Evolutionary conservation across 2,113 vertebrate species (phyloP).

Genomic region (Xenopus tropicalis): DNA sequence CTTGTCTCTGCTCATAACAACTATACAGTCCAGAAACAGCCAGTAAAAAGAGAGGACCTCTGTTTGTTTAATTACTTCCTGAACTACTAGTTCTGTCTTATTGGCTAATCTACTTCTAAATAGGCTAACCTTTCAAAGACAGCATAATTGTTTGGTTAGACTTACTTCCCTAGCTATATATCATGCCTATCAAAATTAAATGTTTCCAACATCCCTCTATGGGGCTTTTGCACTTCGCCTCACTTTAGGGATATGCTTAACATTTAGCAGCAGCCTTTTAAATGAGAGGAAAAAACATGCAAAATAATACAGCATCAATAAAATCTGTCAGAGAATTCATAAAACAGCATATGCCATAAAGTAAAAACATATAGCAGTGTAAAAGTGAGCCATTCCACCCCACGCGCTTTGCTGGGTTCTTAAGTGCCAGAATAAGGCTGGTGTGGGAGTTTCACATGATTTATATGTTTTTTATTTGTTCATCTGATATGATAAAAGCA

Average conservation of each 20-base stretch:
- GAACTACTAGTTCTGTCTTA: constrained; percentile 59
- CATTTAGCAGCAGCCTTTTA: constrained; percentile 50
- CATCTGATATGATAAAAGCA: too few relatives aligned
- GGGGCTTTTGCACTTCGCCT: constrained; percentile 49
- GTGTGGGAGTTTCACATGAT: too few relatives aligned
- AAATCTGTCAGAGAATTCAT: constrained; percentile 30
- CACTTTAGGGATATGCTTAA: constrained; percentile 48
- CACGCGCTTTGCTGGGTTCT: too few relatives aligned
- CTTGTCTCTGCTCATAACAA: constrained; percentile 75
- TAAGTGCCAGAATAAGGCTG: too few relatives aligned
- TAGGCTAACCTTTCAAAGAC: constrained; percentile 67
- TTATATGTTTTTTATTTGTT: too few relatives aligned
- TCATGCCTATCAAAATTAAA: constrained; percentile 69
- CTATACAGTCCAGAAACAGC: constrained; percentile 70
- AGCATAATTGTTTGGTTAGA: constrained; percentile 66
- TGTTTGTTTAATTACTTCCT: constrained; percentile 76
- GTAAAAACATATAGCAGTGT: not conserved
- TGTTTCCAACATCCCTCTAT: constrained; percentile 58
- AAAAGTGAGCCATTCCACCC: constrained; percentile 16
- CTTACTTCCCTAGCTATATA: constrained; percentile 68
- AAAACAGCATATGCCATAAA: constrained; percentile 17
- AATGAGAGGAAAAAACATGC: constrained; percentile 37
- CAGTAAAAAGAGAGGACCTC: constrained; percentile 67
- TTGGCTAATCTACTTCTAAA: constrained; percentile 65
- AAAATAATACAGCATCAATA: constrained; percentile 35